Evolutionary conservation across 2,888 invertebrate species (phyloP), one percentile per base, ranked within the genome.

Genomic region (Pseudococcus jackbeardsleyi): DNA sequence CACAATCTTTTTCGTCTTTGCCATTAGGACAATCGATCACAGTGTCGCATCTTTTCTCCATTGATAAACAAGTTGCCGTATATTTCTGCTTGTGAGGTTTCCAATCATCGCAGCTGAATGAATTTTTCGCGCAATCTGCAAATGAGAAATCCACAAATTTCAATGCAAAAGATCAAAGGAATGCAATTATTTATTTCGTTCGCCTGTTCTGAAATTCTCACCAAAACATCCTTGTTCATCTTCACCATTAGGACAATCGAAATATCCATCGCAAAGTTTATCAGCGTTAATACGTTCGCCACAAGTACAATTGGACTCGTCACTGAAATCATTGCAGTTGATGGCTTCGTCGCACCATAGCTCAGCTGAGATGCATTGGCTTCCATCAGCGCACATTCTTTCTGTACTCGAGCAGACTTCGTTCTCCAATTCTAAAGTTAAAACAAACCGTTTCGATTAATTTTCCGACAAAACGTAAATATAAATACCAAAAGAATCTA

Each of bases 161-260:
- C 26, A 33, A 3, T 3, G 26, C 26, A 33, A 33, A 33, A 2
- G 26, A 33, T 33, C 3, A 3, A 33, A 33, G 26, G 26, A 33
- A 33, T 33, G 3, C 26, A 33, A 33, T 33, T n/a, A n/a, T 33
- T 33, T 33, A 2, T 33, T 33, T 33, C 26, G 26, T 33, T 33
- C 26, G 3, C 26, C 26, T 33, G 26, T 33, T 33, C 26, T 2
- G 46, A 8, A 46, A 72, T 64, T 89, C 91, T 92, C 92, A 95
- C 96, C 96, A 91, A 94, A 94, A 91, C 96, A 97, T 26, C 94
- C 95, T 90, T 94, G 92, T 92, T 97, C 96, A 90, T 96, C 96
- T 92, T 96, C 96, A 26, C 95, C 95, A 90, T 94, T 93, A 0
- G 96, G 96, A 91, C 96, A 97, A 91, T 97, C 97, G 84, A 94